Evolutionary conservation across 2,888 invertebrate genomes (phyloP).

Genomic region (Notocelia uddmanniana): DNA sequence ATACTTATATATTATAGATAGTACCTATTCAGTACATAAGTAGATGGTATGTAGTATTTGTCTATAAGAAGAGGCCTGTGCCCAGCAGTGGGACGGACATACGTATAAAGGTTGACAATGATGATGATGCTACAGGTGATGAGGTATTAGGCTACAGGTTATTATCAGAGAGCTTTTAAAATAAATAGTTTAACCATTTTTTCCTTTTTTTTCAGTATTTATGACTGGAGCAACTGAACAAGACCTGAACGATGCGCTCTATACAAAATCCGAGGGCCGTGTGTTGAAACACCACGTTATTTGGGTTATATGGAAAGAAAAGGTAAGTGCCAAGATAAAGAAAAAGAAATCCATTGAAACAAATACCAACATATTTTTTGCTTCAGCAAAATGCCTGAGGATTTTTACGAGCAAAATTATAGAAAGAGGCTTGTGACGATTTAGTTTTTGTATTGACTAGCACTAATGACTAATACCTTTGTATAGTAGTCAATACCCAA

Average conservation of each 20-base stretch:
- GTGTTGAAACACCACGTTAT: conserved; percentile 60
- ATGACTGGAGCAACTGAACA: conserved; percentile 59
- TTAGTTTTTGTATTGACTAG: not conserved
- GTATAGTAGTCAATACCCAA: no score
- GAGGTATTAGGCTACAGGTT: no score
- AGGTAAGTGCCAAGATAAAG: conserved; percentile 51
- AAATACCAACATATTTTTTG: no score
- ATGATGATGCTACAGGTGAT: no score
- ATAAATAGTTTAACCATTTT: not conserved
- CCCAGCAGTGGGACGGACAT: no score
- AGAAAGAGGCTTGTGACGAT: not conserved
- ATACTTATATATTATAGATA: no score
- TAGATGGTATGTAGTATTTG: no score
- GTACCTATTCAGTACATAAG: no score
- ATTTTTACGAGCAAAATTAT: not conserved
- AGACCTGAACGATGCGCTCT: conserved; percentile 65
- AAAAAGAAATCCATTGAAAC: not conserved
- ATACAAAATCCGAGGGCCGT: conserved; percentile 54
- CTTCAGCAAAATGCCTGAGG: not conserved
- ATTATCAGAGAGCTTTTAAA: not conserved
- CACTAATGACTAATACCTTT: no score
- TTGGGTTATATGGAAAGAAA: conserved; percentile 70
- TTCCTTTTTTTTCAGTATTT: conserved; percentile 57
- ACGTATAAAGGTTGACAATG: no score
- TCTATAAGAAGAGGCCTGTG: no score